Evolutionary conservation across 2,888 invertebrate genomes (phyloP).

Genomic region (Saturnia pavonia): DNA sequence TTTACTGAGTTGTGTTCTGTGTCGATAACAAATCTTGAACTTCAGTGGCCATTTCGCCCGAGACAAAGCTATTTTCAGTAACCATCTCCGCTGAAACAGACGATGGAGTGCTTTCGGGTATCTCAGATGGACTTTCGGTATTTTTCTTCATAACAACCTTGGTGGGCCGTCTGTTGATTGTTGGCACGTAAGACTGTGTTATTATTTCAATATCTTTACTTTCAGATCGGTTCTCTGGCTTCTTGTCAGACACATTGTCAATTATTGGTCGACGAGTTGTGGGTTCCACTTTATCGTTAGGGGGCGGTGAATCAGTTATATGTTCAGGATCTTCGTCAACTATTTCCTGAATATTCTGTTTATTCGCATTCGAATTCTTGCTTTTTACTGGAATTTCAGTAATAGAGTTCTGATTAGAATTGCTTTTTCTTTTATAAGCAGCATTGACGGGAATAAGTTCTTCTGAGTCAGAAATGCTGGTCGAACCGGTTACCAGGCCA

Average conservation of each 20-base stretch:
- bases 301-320: constrained; percentile 66
- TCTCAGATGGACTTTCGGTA: constrained; percentile 46
- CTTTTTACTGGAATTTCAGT: constrained; percentile 67
- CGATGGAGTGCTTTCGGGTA: constrained; percentile 21
- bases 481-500: constrained; percentile 37
- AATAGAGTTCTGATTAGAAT: constrained; percentile 71
- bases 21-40: constrained; percentile 13
- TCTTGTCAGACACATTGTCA: constrained; percentile 67
- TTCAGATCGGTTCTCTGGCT: constrained; percentile 48
- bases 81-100: constrained; percentile 39
- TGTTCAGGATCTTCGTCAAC: constrained; percentile 64
- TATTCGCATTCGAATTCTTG: constrained; percentile 49
- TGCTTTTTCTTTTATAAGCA: constrained; percentile 73
- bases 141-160: constrained; percentile 66
- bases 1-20: constrained; percentile 17
- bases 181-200: constrained; percentile 67
- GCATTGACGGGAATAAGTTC: constrained; percentile 72
- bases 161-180: constrained; percentile 63
- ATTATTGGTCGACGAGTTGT: constrained; percentile 69
- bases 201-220: constrained; percentile 73
- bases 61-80: constrained; percentile 32
- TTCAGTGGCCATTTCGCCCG: not conserved
- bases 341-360: constrained; percentile 65
- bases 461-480: constrained; percentile 66
- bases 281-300: constrained; percentile 68